Evolutionary conservation across 2,113 vertebrate species (phyloP), one percentile per base, ranked within the genome.

Genomic region (Tachysurus vachellii): DNA sequence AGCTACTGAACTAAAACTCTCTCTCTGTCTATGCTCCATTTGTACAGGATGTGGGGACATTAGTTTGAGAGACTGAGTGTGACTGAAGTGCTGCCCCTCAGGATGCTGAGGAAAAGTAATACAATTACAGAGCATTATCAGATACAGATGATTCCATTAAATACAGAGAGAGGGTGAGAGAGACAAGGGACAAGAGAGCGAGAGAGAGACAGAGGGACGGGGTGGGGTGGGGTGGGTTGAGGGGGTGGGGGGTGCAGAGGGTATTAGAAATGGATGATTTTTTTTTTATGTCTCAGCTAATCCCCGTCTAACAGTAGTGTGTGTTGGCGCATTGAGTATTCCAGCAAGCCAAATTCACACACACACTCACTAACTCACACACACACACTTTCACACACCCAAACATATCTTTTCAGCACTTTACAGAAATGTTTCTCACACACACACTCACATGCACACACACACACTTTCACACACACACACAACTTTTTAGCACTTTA

Each of bases 121-220:
- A 85, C 85, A 87, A 90, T 91, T 91, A 90, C 73, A 80, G 76
- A 86, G 89, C 91, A 91, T 91, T 91, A 90, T 91, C 89, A 87
- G 87, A 86, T 77, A 28, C 59, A 88, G 68, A 88, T 87, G 81
- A 90, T 83, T 70, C 82, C 77, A 89, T 86, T 82, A 85, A 80
- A 4, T 26, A 62, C 83, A 73, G 77, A 82, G 80, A 64, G 71
- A 16, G 28, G 31, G n/a, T 11, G 13, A 62, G 61, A 62, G 61
- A 64, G 77, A 26, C 54, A 70, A 36, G 44, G 56, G 79, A 36
- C 59, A 47, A 77, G 8, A n/a, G 8, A n/a, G 23, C 11, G 54
- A 57, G 56, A 57, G 56, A 57, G 12, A 14, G 10, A 56, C 11
- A 16, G 13, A 2, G 56, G 16, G 56, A 57, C 3, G 8, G 47